phyloP scores from a whole-genome alignment of 2,888 invertebrate genomes.

The Dexiosoma caninum region DNA sequence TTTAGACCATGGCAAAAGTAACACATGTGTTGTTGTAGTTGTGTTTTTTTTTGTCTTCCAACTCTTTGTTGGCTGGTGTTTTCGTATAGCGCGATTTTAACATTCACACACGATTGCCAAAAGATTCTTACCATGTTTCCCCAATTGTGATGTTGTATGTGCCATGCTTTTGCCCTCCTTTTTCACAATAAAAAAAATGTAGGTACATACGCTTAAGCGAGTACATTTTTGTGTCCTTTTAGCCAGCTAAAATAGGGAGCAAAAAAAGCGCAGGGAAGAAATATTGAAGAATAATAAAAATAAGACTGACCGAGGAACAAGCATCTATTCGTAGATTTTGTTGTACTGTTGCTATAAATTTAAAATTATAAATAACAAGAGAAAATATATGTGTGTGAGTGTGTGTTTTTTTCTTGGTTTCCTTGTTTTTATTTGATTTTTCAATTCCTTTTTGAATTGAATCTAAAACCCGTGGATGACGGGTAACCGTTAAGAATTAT shows the following conservation, averaged over 20 bases:
- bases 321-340: slow-evolving; percentile 65
- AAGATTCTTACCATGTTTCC: slow-evolving; percentile 23
- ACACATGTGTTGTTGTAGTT: slow-evolving; percentile 51
- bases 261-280: slow-evolving; percentile 3
- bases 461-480: background rate
- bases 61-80: slow-evolving; percentile 55
- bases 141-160: slow-evolving; percentile 27
- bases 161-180: slow-evolving; percentile 57
- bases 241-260: background rate
- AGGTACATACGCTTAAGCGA: slow-evolving; percentile 43
- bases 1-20: slow-evolving; percentile 53
- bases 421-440: background rate
- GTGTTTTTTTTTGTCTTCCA: slow-evolving; percentile 1
- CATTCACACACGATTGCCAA: slow-evolving; percentile 61
- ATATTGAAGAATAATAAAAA: slow-evolving; percentile 27
- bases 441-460: background rate
- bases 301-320: slow-evolving; percentile 28
- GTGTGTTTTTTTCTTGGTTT: background rate
- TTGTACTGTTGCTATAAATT: slow-evolving; percentile 64
- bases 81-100: slow-evolving; percentile 57
- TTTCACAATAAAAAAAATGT: slow-evolving; percentile 50
- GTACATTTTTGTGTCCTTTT: slow-evolving; percentile 51
- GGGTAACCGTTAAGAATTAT: background rate
- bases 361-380: slow-evolving; percentile 54
- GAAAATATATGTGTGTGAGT: slow-evolving; percentile 34